Evolutionary conservation across 2,888 invertebrate genomes (phyloP).

Genomic region (Timandra comae): DNA sequence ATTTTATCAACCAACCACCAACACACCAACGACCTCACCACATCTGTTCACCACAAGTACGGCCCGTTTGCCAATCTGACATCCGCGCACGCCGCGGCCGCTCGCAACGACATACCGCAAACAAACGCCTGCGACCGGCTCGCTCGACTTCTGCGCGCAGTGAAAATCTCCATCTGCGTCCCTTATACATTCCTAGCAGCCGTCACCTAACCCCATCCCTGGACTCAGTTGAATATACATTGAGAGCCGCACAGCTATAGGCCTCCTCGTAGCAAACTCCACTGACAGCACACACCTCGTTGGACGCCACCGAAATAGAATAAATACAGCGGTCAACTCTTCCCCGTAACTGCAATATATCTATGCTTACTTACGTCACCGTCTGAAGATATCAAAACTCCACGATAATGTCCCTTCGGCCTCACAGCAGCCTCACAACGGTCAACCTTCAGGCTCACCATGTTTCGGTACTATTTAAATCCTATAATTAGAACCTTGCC

Average conservation of each 20-base stretch:
- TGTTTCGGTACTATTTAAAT: constrained; percentile 73
- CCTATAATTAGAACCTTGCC: constrained; percentile 72
- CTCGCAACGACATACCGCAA: constrained; percentile 55
- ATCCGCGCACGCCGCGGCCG: constrained; percentile 66
- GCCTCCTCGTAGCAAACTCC: constrained; percentile 24
- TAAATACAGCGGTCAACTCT: constrained; percentile 35
- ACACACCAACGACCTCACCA: constrained; percentile 75
- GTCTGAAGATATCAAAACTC: constrained; percentile 51
- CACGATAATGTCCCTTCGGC: constrained; percentile 60
- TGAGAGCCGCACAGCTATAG: constrained; percentile 31
- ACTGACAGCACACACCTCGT: constrained; percentile 59
- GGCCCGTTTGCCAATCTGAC: constrained; percentile 67
- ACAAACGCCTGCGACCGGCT: constrained; percentile 62
- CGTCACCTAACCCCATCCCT: constrained; percentile 57
- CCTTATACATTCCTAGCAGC: constrained; percentile 60
- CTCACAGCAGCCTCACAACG: constrained; percentile 61
- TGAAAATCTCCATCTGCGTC: constrained; percentile 60
- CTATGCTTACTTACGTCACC: constrained; percentile 53
- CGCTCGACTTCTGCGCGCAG: constrained; percentile 64
- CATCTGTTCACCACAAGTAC: constrained; percentile 74
- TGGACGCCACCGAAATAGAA: constrained; percentile 47
- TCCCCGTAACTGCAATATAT: constrained; percentile 49
- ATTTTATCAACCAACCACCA: constrained; percentile 76
- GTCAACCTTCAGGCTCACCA: constrained; percentile 66
- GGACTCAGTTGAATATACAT: constrained; percentile 26